phyloP scores from a whole-genome alignment of 2,797 vertebrate genomes.

The Cyprinodon diabolis region DNA sequence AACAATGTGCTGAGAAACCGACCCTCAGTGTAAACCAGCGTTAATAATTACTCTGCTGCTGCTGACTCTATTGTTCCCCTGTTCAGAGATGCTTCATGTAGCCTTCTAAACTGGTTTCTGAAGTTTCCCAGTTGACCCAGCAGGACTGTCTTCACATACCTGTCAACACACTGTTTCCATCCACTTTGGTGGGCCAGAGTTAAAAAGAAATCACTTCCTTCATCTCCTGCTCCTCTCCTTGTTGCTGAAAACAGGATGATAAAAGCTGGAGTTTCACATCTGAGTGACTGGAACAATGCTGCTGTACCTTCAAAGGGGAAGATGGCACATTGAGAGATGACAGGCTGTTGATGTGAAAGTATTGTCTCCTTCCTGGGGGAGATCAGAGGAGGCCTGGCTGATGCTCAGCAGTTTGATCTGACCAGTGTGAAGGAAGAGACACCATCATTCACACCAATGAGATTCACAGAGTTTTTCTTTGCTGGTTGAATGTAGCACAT shows the following conservation, averaged over 20 bases:
- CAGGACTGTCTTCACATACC: slow-evolving; percentile 63
- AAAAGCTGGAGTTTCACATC: slow-evolving; percentile 78
- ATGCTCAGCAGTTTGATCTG: slow-evolving; percentile 70
- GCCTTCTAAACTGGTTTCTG: slow-evolving; percentile 67
- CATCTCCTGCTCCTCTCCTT: slow-evolving; percentile 64
- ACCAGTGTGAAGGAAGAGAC: slow-evolving; percentile 65
- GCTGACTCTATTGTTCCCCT: slow-evolving; percentile 18
- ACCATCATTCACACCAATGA: slow-evolving; percentile 39
- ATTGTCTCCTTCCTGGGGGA: slow-evolving; percentile 72
- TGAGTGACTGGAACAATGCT: slow-evolving; percentile 74
- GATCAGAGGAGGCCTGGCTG: slow-evolving; percentile 74
- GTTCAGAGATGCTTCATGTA: slow-evolving; percentile 45
- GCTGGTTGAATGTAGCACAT: slow-evolving; percentile 6
- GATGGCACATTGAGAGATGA: slow-evolving; percentile 75
- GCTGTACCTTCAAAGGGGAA: slow-evolving; percentile 77
- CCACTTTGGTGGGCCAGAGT: slow-evolving; percentile 75
- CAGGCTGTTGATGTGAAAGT: slow-evolving; percentile 76
- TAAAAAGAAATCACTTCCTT: slow-evolving; percentile 73
- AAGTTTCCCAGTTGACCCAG: slow-evolving; percentile 73
- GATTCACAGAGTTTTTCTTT: slow-evolving; percentile 28
- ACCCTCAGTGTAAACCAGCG: slow-evolving; percentile 6
- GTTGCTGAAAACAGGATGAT: slow-evolving; percentile 74
- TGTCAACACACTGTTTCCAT: slow-evolving; percentile 70
- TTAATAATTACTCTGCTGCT: slow-evolving; percentile 30
- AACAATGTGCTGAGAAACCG: slow-evolving; percentile 17